Percentiles rank a stretch among this genome's conserved stretches.
Conservation (phyloP, 23 tunicate species). For the Halocynthia aurantium region DNA sequence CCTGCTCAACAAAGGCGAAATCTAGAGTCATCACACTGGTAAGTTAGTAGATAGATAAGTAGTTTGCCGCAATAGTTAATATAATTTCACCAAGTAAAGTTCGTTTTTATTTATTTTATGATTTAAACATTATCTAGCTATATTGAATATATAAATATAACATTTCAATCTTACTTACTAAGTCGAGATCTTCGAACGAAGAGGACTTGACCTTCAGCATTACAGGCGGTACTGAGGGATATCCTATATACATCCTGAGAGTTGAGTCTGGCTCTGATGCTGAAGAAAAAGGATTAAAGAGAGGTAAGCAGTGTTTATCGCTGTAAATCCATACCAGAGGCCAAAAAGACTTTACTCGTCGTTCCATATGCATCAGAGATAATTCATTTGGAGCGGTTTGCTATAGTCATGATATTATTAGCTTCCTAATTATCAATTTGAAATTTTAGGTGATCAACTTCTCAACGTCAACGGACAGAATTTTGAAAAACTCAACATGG, state of each 20-base stretch:
- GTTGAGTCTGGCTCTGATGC: conserved; percentile 60
- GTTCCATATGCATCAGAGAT: background rate
- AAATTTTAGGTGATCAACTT: conserved; percentile 55
- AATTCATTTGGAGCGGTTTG: background rate
- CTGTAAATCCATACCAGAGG: background rate
- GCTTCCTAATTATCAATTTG: background rate
- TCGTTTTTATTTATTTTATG: background rate
- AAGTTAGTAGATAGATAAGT: background rate
- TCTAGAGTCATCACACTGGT: conserved; percentile 59
- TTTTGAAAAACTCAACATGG: conserved; percentile 75
- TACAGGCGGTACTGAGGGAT: conserved; percentile 64
- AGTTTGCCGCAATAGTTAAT: background rate
- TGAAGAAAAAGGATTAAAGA: conserved; percentile 78
- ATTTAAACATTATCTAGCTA: background rate
- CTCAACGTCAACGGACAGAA: conserved; percentile 91
- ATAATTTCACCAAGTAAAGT: background rate
- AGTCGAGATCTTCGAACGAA: conserved; percentile 63
- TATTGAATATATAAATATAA: background rate
- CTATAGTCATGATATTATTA: background rate
- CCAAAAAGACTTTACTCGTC: background rate
- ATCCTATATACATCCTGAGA: conserved; percentile 65
- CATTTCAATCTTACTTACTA: background rate
- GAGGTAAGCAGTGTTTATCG: conserved; percentile 63
- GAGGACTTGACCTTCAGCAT: conserved; percentile 73
- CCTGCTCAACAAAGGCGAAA: conserved; percentile 89